Conservation (phyloP, 2,797 vertebrate genomes). For the Mormyrops attenuatus region DNA sequence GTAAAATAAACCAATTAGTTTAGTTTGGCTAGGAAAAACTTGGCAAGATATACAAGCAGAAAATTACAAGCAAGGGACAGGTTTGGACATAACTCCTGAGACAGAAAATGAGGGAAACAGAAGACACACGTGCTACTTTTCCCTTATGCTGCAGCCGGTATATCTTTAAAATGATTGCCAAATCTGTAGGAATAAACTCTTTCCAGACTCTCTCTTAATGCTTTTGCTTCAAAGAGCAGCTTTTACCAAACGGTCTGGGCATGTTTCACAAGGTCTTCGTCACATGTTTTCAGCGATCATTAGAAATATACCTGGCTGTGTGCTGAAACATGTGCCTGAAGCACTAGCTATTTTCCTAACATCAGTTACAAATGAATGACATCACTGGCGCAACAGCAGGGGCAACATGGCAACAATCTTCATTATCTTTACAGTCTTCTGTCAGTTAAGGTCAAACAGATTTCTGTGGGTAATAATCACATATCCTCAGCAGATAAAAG, state of each 20-base stretch:
- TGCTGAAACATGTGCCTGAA: not conserved
- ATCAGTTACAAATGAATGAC: not conserved
- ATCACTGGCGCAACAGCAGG: not conserved
- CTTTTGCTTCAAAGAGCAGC: constrained; percentile 4
- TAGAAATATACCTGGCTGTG: not conserved
- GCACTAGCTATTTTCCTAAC: not conserved
- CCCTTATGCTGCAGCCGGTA: not conserved
- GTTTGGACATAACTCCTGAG: not conserved
- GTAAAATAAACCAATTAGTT: not conserved
- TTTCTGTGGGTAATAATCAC: not conserved
- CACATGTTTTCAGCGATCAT: not conserved
- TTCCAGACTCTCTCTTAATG: constrained; percentile 17
- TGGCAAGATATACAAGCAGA: not conserved
- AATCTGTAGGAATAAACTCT: not conserved
- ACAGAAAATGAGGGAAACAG: not conserved
- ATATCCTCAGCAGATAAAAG: not conserved
- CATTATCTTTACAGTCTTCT: not conserved
- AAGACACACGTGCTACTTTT: not conserved
- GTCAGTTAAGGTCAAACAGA: not conserved
- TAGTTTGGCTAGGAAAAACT: not conserved
- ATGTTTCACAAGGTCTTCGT: not conserved
- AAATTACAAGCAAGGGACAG: not conserved
- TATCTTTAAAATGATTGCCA: not conserved
- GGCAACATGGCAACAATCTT: not conserved
- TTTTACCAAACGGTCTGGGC: not conserved